Base-by-base conservation (phyloP, 2,888 invertebrate genomes). In the Melanophora roralis region DNA sequence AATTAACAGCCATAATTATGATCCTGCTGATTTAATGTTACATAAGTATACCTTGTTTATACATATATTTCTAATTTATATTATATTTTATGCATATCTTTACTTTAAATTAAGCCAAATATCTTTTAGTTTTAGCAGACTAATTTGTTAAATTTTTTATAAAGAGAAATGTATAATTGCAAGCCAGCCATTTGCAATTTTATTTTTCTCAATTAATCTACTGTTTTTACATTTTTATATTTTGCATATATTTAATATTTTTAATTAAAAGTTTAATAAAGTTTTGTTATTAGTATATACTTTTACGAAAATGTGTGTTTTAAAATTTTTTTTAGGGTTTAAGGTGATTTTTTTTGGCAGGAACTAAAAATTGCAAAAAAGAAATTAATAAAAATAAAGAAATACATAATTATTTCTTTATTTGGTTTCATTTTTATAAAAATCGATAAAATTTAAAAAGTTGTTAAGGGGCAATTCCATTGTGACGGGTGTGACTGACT, bases 131-230 rank as follows among this genome's bases (percentile, higher is more conserved):
- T 19, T 53, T 55, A 71, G 32, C 36, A 47, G 32, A 55, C 19
- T 57, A 45, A 43, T 57, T 65, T 62, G 23, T 62, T 27, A 12
- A 4, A 36, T 59, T 43, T 43, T 32, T 23, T 64, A 60, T 21
- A 11, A 62, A 27, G 19, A 38, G 38, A 38, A 74, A n/a, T n/a
- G n/a, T n/a, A 84, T 74, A 60, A 79, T 74, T 83, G 88, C 83
- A 85, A 77, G 45, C 65, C 87, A 87, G 87, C 87, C 87, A 88
- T 84, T 85, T 84, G 81, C 83, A 82, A 80, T 72, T 86, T 80
- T 82, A 84, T 78, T 83, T 65, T 72, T 67, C 19, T 7, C n/a
- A 12, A 55, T 34, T n/a, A n/a, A n/a, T n/a, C n/a, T n/a, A n/a
- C n/a, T n/a, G n/a, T n/a, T n/a, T 49, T 45, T 45, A 38, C 9